Evolutionary conservation across 2,797 vertebrate species (phyloP).

Genomic region (Carduelis carduelis): DNA sequence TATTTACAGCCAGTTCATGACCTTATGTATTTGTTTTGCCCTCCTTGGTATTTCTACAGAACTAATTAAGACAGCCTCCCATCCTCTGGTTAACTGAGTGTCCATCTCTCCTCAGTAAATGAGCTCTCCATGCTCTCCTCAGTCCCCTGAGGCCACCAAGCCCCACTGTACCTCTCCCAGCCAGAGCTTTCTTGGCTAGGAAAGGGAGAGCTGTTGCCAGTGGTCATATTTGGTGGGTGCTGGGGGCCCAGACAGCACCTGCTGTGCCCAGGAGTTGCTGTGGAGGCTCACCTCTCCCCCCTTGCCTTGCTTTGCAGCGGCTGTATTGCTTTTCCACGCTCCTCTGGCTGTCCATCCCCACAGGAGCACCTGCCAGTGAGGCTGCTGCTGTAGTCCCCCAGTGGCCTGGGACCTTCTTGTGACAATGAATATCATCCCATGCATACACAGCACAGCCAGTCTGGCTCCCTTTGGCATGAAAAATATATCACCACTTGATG

Average conservation of each 20-base stretch:
- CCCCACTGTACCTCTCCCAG: not conserved
- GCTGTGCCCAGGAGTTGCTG: fast-evolving
- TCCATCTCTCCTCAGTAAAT: not conserved
- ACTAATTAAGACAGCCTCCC: not conserved
- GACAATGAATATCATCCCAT: fast-evolving
- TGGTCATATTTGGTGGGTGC: not conserved
- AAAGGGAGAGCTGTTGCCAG: not conserved
- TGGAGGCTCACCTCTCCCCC: not conserved
- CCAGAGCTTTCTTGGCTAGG: not conserved
- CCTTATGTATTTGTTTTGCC: not conserved
- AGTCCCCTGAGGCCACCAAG: not conserved
- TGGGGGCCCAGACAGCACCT: not conserved
- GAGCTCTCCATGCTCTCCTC: not conserved
- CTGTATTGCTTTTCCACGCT: not conserved
- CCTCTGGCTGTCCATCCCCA: not conserved
- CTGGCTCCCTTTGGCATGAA: not conserved
- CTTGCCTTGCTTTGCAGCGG: fast-evolving
- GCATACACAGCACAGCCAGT: not conserved
- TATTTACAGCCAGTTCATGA: not conserved
- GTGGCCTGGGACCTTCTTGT: fast-evolving
- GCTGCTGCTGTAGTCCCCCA: not conserved
- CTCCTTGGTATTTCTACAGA: not conserved
- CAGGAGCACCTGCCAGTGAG: fast-evolving
- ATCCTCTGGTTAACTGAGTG: not conserved
- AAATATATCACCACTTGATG: slow-evolving; percentile 40